Evolutionary conservation across 2,113 vertebrate species (phyloP).

Genomic region (human (Homo sapiens)): DNA sequence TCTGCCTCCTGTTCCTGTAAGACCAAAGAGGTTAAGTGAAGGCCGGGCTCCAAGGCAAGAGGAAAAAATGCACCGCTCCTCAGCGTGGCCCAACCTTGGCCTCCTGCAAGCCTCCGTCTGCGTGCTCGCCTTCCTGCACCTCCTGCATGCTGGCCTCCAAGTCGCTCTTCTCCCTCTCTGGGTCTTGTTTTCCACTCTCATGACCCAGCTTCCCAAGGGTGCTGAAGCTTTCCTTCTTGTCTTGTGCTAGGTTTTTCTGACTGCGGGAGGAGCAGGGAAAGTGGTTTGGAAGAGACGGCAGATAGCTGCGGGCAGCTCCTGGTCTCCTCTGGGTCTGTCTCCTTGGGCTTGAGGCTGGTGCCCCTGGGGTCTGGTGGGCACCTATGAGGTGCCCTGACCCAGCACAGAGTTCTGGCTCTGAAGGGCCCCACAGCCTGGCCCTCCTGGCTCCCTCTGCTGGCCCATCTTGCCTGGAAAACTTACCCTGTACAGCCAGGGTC

Average conservation of each 20-base stretch:
- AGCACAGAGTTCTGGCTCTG: not conserved
- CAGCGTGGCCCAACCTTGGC: slow-evolving; percentile 23
- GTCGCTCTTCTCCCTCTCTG: not conserved
- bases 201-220: not conserved
- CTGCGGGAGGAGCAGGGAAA: not conserved
- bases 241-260: slow-evolving; percentile 6
- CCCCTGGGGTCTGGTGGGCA: too few species aligned
- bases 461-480: not conserved
- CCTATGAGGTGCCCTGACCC: not conserved
- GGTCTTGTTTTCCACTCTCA: not conserved
- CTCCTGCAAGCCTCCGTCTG: not conserved
- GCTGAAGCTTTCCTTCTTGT: not conserved
- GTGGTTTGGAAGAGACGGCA: not conserved
- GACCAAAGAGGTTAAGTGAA: not conserved
- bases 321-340: not conserved
- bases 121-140: fast-evolving
- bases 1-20: slow-evolving; percentile 22
- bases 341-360: not conserved
- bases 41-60: not conserved
- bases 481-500: not conserved
- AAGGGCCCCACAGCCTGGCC: not conserved
- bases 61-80: too few species aligned
- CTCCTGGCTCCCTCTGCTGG: not conserved
- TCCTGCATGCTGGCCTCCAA: not conserved
- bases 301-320: not conserved